Conservation (phyloP, 1,140 invertebrate species). For the Papilio aristodemus region DNA sequence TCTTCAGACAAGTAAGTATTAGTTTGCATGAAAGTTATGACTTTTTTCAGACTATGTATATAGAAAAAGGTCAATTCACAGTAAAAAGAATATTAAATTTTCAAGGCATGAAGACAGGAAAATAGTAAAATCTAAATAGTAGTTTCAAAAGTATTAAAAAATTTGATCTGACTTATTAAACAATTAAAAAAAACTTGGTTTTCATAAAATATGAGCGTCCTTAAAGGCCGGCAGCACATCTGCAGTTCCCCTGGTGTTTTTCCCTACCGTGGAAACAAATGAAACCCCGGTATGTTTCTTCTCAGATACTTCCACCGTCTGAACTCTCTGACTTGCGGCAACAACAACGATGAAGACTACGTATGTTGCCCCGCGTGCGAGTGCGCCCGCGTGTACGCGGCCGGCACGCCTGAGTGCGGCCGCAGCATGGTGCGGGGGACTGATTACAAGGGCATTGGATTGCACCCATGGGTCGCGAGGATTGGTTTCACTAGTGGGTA, state of each 20-base stretch:
- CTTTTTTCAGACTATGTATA: conserved; percentile 53
- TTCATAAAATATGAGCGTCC: too few relatives aligned
- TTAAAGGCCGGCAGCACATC: too few relatives aligned
- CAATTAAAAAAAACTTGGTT: too few relatives aligned
- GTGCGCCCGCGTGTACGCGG: conserved; percentile 58
- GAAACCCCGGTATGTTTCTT: too few relatives aligned
- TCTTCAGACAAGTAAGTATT: conserved; percentile 72
- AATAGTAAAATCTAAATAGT: too few relatives aligned
- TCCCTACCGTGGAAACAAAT: too few relatives aligned
- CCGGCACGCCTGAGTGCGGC: conserved; percentile 76
- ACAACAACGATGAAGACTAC: conserved; percentile 68
- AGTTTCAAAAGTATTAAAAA: too few relatives aligned
- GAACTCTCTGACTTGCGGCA: conserved; percentile 73
- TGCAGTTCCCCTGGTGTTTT: too few relatives aligned
- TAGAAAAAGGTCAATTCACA: too few relatives aligned
- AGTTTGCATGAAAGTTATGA: conserved; percentile 17
- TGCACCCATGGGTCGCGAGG: conserved; percentile 84
- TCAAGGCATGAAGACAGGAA: too few relatives aligned
- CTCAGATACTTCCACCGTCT: conserved; percentile 76
- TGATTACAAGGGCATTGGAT: conserved; percentile 84
- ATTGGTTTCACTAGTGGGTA: conserved; percentile 84
- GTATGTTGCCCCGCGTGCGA: conserved; percentile 77
- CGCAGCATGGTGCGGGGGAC: conserved; percentile 82
- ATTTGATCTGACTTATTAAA: too few relatives aligned
- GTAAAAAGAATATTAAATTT: too few relatives aligned